Conservation (phyloP, 2,113 vertebrate species). For the Gobio gobio region DNA sequence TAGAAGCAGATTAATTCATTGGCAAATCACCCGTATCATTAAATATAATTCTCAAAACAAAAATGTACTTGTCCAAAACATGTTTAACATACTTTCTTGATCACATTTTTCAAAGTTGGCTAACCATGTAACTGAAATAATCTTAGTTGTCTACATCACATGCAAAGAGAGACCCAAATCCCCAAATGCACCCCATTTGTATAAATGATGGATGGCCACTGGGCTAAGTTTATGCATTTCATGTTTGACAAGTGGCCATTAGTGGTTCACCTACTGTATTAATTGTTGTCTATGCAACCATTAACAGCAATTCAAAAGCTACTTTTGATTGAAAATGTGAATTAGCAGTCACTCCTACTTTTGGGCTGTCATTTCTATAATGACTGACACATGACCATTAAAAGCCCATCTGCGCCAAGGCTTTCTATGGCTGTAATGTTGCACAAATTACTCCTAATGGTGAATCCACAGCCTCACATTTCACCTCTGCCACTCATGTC, state of each 20-base stretch:
- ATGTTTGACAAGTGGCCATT: background rate
- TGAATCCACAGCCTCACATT: constrained; percentile 14
- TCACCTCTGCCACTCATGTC: constrained; percentile 23
- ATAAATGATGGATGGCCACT: background rate
- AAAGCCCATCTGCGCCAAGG: constrained; percentile 43
- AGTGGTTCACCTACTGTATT: background rate
- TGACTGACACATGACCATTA: constrained; percentile 44
- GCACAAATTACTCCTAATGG: constrained; percentile 37
- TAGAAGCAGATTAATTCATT: background rate
- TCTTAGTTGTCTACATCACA: background rate
- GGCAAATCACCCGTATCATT: background rate
- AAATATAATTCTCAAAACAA: background rate
- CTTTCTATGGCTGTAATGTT: constrained; percentile 36
- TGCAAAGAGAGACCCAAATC: background rate
- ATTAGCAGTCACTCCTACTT: constrained; percentile 21
- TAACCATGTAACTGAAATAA: background rate
- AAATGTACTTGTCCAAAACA: background rate
- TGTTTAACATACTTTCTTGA: background rate
- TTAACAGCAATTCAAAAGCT: constrained; percentile 2
- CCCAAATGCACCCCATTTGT: background rate
- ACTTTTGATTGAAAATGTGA: constrained; percentile 4
- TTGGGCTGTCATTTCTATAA: constrained; percentile 36
- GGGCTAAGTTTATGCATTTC: background rate
- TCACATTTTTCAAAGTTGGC: background rate
- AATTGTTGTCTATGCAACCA: constrained; percentile 11